A percentile compares a stretch with the other conserved stretches of the same genome.
Conservation (phyloP, 2,797 vertebrate species). For the Garrulus glandarius region DNA sequence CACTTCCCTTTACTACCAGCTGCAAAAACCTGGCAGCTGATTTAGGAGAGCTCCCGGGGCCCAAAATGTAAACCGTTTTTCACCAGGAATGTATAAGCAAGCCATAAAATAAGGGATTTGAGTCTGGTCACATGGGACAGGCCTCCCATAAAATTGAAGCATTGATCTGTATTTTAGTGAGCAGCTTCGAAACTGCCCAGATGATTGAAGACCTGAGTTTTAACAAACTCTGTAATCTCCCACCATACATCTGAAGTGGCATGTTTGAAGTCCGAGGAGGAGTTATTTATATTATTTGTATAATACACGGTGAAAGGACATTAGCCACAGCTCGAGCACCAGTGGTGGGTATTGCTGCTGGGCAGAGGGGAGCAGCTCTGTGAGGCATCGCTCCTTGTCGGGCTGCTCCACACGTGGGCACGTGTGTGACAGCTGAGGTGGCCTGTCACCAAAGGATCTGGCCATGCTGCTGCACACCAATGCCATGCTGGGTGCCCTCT, state of each 20-base stretch:
- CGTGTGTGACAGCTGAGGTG: not conserved
- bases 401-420: accelerated
- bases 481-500: not conserved
- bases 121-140: constrained; percentile 81
- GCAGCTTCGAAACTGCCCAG: constrained; percentile 68
- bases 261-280: constrained; percentile 81
- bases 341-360: not conserved
- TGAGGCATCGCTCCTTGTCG: accelerated
- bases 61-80: constrained; percentile 91
- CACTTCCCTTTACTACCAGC: constrained; percentile 84
- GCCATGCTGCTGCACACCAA: not conserved
- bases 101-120: constrained; percentile 91
- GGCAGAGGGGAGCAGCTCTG: not conserved
- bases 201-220: constrained; percentile 70
- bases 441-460: accelerated
- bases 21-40: constrained; percentile 87
- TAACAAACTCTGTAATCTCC: constrained; percentile 80
- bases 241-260: constrained; percentile 80
- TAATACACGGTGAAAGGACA: constrained; percentile 73
- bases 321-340: constrained; percentile 61
- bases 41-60: constrained; percentile 86
- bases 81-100: constrained; percentile 94
- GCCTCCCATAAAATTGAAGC: constrained; percentile 85
- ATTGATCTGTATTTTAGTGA: constrained; percentile 79
- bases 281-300: constrained; percentile 80